A percentile compares a stretch with the other conserved stretches of the same genome.
Evolutionary conservation across 92 coral and sea anemone species (phyloP).

Genomic region (Micromussa lordhowensis): DNA sequence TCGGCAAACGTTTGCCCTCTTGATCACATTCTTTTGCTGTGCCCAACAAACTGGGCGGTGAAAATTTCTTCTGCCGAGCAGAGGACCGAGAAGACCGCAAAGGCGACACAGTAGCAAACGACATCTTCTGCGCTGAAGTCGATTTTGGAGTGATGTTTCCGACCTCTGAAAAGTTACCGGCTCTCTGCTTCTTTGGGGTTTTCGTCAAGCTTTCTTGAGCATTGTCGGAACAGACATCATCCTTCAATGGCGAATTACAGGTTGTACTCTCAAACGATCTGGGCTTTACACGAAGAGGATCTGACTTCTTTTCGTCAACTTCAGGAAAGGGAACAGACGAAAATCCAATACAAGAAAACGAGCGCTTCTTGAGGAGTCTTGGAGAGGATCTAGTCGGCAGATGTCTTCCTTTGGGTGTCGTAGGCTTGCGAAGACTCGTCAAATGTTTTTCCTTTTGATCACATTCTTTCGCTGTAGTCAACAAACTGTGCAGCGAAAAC

Average conservation of each 20-base stretch:
- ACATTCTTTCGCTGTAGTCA: conserved; percentile 54
- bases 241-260: background rate
- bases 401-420: background rate
- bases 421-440: background rate
- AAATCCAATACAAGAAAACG: conserved; percentile 87
- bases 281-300: background rate
- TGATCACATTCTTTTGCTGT: conserved; percentile 40
- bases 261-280: background rate
- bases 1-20: background rate
- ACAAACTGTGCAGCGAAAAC: conserved; percentile 76
- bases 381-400: conserved; percentile 74
- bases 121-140: background rate
- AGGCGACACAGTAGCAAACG: conserved; percentile 53
- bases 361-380: conserved; percentile 75
- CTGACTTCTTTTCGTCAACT: background rate
- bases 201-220: background rate
- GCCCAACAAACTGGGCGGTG: conserved; percentile 70
- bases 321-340: conserved; percentile 52
- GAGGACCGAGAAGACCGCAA: conserved; percentile 59
- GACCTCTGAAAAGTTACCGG: background rate
- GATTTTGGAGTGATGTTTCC: background rate
- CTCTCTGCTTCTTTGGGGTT: conserved; percentile 7
- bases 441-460: background rate
- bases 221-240: background rate
- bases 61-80: conserved; percentile 62